These are phyloP conservation scores for Bufo gargarizans DNA, from an alignment of 2,113 vertebrate species.

Conservation along the genomic window DNA sequence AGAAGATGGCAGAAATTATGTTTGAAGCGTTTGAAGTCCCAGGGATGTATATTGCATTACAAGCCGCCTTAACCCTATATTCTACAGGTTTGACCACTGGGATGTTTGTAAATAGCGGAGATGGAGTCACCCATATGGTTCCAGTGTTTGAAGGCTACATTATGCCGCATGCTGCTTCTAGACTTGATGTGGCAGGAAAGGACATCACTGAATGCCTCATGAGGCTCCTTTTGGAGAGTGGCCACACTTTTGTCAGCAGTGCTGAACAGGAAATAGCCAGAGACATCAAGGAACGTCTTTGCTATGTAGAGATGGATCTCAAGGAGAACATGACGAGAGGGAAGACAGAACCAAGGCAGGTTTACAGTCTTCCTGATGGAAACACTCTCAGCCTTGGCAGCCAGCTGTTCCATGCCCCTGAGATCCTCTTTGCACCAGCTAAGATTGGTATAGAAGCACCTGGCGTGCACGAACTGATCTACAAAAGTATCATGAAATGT, in stretches of 20 bases:
- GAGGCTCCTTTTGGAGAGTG: not conserved
- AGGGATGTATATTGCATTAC: not conserved
- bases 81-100: constrained; percentile 1
- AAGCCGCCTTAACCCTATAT: not conserved
- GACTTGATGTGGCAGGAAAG: not conserved
- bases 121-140: constrained; percentile 13
- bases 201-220: constrained; percentile 18
- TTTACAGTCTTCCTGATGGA: constrained; percentile 17
- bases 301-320: not conserved
- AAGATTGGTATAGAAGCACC: constrained; percentile 53
- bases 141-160: not conserved
- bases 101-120: constrained; percentile 10
- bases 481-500: constrained; percentile 50
- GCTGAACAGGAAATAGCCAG: constrained; percentile 13
- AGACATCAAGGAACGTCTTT: constrained; percentile 23
- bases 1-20: constrained; percentile 39
- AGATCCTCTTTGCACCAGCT: constrained; percentile 61
- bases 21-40: constrained; percentile 20
- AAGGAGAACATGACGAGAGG: too few relatives aligned
- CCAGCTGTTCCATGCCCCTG: constrained; percentile 57
- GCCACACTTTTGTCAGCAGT: not conserved
- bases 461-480: constrained; percentile 58
- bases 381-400: not conserved
- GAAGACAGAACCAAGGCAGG: not conserved
- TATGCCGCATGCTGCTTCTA: not conserved